Conservation (phyloP, 2,888 invertebrate species). For the Koerneria pararmatus region DNA sequence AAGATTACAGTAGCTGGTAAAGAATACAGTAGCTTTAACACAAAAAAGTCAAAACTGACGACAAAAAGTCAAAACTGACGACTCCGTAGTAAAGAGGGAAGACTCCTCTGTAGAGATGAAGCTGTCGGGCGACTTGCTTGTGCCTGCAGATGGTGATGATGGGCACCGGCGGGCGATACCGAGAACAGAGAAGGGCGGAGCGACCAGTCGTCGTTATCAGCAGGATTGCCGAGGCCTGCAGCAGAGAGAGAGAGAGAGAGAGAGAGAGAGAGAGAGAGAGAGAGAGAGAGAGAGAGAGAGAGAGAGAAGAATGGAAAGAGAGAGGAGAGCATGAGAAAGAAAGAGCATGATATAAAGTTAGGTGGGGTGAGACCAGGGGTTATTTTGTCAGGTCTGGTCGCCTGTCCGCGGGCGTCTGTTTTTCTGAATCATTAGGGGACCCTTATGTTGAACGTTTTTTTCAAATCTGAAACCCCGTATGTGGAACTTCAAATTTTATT, state of each 20-base stretch:
- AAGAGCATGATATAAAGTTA: neutral
- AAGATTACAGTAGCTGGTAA: no score
- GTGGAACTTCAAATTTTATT: no score
- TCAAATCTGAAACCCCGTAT: no score
- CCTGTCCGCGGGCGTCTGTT: no score
- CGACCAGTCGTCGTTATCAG: slow-evolving; percentile 74
- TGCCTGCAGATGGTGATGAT: slow-evolving; percentile 83
- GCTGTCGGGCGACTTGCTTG: slow-evolving; percentile 81
- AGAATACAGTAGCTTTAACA: no score
- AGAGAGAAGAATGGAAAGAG: neutral
- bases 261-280: neutral
- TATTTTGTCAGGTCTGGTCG: no score
- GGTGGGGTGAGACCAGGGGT: neutral
- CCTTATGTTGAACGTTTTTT: no score
- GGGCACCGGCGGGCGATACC: slow-evolving; percentile 88
- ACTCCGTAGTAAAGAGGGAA: slow-evolving; percentile 77
- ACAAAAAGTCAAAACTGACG: no score
- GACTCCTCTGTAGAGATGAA: slow-evolving; percentile 83
- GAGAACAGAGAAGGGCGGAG: slow-evolving; percentile 84
- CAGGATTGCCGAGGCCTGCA: slow-evolving; percentile 80
- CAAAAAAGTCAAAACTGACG: no score
- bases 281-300: neutral
- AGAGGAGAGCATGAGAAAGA: neutral
- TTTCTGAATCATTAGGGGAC: no score
- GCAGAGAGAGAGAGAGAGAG: neutral